These are phyloP conservation scores for Calephelis virginiensis DNA, from an alignment of 1,140 invertebrate genomes.

Conservation along the genomic window DNA sequence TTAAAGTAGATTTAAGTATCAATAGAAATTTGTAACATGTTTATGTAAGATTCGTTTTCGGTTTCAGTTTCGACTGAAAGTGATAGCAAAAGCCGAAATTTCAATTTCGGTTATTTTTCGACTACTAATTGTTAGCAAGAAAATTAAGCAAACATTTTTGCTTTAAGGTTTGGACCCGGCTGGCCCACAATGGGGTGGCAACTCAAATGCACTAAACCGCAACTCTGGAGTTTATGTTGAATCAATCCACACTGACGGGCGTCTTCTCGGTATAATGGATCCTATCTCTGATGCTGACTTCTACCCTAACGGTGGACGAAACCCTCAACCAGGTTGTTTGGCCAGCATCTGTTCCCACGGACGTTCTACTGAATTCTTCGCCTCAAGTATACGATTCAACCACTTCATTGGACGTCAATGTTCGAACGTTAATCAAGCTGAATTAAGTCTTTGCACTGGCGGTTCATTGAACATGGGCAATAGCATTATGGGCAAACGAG, in stretches of 20 bases:
- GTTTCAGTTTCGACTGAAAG: too few relatives aligned
- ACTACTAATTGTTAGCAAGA: too few relatives aligned
- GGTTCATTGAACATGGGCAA: conserved; percentile 31
- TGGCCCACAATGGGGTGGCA: background rate
- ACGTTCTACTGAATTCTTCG: conserved; percentile 81
- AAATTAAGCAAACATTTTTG: too few relatives aligned
- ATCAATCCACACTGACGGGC: conserved; percentile 85
- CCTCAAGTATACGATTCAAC: conserved; percentile 49
- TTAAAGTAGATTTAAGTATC: too few relatives aligned
- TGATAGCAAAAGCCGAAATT: too few relatives aligned
- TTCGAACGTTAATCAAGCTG: conserved; percentile 28
- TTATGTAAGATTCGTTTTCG: too few relatives aligned
- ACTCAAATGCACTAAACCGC: background rate
- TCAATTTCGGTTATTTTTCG: too few relatives aligned
- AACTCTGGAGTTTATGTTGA: conserved; percentile 55
- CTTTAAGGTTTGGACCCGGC: too few relatives aligned
- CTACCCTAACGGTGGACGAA: conserved; percentile 86
- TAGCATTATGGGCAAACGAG: conserved; percentile 9
- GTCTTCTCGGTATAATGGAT: conserved; percentile 79
- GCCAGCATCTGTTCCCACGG: conserved; percentile 80
- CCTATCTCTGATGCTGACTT: conserved; percentile 82
- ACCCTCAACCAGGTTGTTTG: conserved; percentile 63
- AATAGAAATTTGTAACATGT: too few relatives aligned
- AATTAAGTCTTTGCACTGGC: conserved; percentile 30
- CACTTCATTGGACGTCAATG: conserved; percentile 41